These are phyloP conservation scores for rat (Rattus norvegicus) DNA, from an alignment of 2,113 vertebrate genomes.

Conservation along the genomic window DNA sequence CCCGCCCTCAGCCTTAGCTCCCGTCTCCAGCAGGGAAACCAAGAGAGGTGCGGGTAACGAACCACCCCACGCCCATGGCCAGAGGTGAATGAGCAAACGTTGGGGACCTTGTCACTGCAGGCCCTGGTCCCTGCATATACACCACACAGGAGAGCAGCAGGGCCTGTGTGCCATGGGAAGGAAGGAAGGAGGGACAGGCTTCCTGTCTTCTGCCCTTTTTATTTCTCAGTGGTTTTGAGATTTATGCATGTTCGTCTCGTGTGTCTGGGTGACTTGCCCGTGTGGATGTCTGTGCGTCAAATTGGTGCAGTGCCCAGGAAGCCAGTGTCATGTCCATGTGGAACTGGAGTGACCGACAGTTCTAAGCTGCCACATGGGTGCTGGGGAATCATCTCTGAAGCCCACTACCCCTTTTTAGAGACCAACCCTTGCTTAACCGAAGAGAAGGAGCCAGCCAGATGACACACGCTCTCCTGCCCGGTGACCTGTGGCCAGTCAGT, in stretches of 20 bases:
- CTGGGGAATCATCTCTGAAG: neutral
- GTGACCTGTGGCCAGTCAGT: neutral
- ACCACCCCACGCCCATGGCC: neutral
- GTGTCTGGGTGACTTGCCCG: neutral
- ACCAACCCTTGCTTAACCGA: neutral
- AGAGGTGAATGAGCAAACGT: neutral
- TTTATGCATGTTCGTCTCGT: neutral
- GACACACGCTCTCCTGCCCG: neutral
- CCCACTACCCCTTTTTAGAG: neutral
- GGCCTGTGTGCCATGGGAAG: neutral
- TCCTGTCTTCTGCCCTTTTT: neutral
- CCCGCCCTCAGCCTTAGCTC: neutral
- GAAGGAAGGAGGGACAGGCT: neutral
- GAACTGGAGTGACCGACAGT: neutral
- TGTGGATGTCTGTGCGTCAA: accelerated
- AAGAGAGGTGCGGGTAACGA: neutral
- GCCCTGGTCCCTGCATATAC: neutral
- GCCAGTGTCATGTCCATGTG: neutral
- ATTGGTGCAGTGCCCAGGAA: neutral
- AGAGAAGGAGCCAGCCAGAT: neutral
- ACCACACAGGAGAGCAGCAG: neutral
- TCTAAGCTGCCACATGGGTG: no score
- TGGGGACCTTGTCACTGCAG: neutral
- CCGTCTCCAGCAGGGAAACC: neutral
- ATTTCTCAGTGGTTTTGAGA: neutral